Base-by-base conservation (phyloP, 1,140 invertebrate genomes). In the Drosophila ogumai region DNA sequence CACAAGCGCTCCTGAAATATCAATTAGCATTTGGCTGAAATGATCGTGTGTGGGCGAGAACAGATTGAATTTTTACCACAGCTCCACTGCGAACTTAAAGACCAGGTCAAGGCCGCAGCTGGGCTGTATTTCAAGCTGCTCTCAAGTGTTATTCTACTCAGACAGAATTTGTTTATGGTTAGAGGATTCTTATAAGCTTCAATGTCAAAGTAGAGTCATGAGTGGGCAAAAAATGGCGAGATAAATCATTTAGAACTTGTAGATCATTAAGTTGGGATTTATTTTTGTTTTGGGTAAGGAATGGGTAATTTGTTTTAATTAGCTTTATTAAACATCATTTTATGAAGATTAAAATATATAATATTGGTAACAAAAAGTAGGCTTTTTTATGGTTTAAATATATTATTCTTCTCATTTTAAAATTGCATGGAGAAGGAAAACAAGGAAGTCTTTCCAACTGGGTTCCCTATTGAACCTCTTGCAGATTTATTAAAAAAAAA, bases 1-100 rank as follows among this genome's bases (percentile, higher is more conserved):
- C 60, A 54, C 38, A 63, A 46, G 31, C 49, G 68, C 50, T 79
- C 67, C 59, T 77, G 73, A 77, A 79, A 77, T 84, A 65, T 80
- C 68, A 86, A 86, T 86, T 87, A 82, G 66, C 84, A 55, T 40
- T 41, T 40, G 36, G 15, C 43, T 40, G 19, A 44, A 50, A 15
- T 19, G 41, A 77, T 77, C 40, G 38, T 55, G 54, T 44, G 73
- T 77, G 74, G 73, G 74, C 55, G 74, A 40, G 32, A 31, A 28
- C 28, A 32, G 19, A 67, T 34, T 34, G 44, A 38, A 15, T 40
- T 40, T 50, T 19, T 19, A 31, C 31, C 36, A 22, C 41, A 46
- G 43, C 59, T 15, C 22, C 22, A n/a, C 12, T 22, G 41, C 38
- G 19, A 65, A 75, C 40, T 28, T 25, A 32, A 52, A 31, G 55